A percentile compares a stretch with the other conserved stretches of the same genome.
These are phyloP conservation scores for Andrena praecox DNA, from an alignment of 2,888 invertebrate genomes.

Conservation along the genomic window DNA sequence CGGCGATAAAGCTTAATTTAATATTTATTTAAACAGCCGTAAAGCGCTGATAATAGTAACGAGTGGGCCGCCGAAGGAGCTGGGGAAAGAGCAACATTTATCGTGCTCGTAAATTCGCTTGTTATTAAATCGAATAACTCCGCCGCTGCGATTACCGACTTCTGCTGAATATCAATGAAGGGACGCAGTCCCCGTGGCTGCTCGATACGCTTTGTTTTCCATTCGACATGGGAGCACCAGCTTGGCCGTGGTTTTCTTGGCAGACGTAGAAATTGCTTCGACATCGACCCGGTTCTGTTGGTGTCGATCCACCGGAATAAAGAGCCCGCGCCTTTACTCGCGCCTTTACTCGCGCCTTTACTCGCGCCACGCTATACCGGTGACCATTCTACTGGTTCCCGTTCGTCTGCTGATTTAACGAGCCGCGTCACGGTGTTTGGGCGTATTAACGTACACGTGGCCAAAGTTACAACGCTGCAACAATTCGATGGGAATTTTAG, in stretches of 20 bases:
- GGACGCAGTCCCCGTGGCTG: background rate
- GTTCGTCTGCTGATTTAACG: background rate
- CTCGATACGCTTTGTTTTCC: slow-evolving; percentile 24
- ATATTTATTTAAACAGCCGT: slow-evolving; percentile 46
- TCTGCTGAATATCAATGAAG: slow-evolving; percentile 43
- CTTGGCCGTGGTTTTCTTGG: background rate
- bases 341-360: background rate
- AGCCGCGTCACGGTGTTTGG: background rate
- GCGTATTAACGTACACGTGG: slow-evolving; percentile 1
- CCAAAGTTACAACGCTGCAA: background rate
- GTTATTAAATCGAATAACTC: slow-evolving; percentile 47
- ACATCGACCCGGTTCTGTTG: slow-evolving; percentile 10
- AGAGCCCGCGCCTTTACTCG: background rate
- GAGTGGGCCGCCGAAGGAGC: background rate
- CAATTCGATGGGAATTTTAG: slow-evolving; percentile 32
- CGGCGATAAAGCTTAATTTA: slow-evolving; percentile 41
- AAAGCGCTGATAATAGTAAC: slow-evolving; percentile 21
- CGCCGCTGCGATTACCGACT: slow-evolving; percentile 7
- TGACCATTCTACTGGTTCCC: background rate
- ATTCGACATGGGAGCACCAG: background rate
- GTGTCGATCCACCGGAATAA: slow-evolving; percentile 1
- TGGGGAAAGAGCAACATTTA: slow-evolving; percentile 16
- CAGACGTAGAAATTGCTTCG: slow-evolving; percentile 21
- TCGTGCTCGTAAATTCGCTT: slow-evolving; percentile 33
- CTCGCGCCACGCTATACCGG: background rate